Percentiles rank a stretch among this genome's conserved stretches.
Evolutionary conservation across 2,113 vertebrate genomes (phyloP).

Genomic region (Regulus satrapa): DNA sequence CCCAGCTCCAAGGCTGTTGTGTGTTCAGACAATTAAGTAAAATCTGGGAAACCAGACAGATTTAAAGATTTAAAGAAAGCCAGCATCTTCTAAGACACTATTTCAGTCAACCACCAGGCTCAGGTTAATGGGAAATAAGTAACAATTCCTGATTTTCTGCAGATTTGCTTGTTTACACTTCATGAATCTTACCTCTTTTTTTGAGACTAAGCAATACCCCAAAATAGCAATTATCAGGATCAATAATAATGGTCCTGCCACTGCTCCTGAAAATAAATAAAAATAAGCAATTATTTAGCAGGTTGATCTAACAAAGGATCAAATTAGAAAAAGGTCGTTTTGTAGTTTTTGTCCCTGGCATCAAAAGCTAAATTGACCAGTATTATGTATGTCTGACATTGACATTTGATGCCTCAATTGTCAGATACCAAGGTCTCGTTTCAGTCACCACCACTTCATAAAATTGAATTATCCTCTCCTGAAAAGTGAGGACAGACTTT

Average conservation of each 20-base stretch:
- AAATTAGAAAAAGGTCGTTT: neutral
- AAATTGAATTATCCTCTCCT: neutral
- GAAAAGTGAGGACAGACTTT: neutral
- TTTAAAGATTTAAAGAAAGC: too few species aligned
- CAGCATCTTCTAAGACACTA: neutral
- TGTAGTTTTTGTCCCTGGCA: neutral
- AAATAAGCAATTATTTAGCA: neutral
- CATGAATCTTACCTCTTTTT: slow-evolving; percentile 59
- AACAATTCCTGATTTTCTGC: neutral
- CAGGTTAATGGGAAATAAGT: neutral
- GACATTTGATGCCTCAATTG: neutral
- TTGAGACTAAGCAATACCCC: slow-evolving; percentile 5
- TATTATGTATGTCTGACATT: neutral
- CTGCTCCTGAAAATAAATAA: slow-evolving; percentile 25
- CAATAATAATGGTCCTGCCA: neutral
- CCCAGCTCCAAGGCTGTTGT: neutral
- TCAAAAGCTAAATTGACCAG: neutral
- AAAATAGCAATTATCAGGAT: neutral
- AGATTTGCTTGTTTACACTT: neutral
- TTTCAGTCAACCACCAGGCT: neutral
- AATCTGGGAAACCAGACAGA: neutral
- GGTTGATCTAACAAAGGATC: neutral
- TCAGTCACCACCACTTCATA: neutral
- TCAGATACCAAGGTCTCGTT: neutral
- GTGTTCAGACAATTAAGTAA: neutral